Evolutionary conservation across 2,797 vertebrate species (phyloP).

Genomic region (Staurois parvus): DNA sequence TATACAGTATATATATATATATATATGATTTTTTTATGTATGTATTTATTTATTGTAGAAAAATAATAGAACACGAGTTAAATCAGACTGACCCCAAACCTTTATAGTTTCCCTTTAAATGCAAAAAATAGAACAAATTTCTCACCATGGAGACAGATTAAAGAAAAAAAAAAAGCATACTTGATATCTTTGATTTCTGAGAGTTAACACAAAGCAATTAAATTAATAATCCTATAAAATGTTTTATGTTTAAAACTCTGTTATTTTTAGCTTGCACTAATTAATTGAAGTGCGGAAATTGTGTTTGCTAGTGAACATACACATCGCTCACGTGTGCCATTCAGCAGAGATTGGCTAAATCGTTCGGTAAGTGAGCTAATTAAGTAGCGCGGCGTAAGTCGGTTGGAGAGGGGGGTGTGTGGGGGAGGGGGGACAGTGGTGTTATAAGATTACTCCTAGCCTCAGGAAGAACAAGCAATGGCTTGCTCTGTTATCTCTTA

Average conservation of each 20-base stretch:
- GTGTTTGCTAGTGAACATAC: conserved; percentile 39
- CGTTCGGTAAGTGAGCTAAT: conserved; percentile 50
- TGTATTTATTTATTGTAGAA: no score
- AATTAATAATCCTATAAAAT: conserved; percentile 49
- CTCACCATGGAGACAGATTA: not conserved
- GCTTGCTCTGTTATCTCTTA: conserved; percentile 49
- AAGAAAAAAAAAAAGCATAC: not conserved
- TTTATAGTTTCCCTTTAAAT: no score
- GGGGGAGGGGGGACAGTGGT: conserved; percentile 2
- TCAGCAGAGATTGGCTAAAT: conserved; percentile 36
- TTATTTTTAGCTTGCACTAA: conserved; percentile 50
- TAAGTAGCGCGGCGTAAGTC: conserved; percentile 3
- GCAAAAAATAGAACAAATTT: not conserved
- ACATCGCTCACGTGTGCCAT: conserved; percentile 19
- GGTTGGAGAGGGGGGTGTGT: not conserved
- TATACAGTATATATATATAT: no score
- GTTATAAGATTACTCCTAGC: conserved; percentile 45
- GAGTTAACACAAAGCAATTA: conserved; percentile 28
- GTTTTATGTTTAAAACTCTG: conserved; percentile 37
- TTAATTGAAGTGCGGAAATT: conserved; percentile 40
- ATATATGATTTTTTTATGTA: no score
- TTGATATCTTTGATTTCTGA: conserved; percentile 5
- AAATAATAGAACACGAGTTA: no score
- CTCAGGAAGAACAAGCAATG: conserved; percentile 41
- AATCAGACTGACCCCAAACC: no score